A percentile compares a stretch with the other conserved stretches of the same genome.
phyloP scores from a whole-genome alignment of 2,888 invertebrate species.

The Prosapia bicincta region DNA sequence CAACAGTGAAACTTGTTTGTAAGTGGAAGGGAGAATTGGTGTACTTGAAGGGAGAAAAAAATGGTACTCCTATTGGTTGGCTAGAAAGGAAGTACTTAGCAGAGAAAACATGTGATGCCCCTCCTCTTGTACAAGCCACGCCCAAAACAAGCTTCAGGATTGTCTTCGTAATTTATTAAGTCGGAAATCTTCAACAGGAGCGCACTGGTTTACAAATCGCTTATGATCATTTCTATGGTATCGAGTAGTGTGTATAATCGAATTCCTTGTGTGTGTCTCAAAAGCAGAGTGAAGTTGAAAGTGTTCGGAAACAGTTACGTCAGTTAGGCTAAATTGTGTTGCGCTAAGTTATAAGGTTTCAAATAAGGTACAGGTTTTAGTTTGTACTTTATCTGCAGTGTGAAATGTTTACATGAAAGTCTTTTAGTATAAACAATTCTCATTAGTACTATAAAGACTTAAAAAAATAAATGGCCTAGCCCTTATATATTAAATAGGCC shows the following conservation, averaged over 20 bases:
- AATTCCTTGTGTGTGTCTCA: not conserved
- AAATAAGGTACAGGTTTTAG: not conserved
- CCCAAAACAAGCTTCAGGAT: slow-evolving; percentile 4
- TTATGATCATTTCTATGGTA: not conserved
- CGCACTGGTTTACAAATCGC: not conserved
- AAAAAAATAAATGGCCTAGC: too few species aligned
- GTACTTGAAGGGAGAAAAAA: not conserved
- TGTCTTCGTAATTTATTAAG: slow-evolving; percentile 24
- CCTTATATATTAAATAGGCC: not conserved
- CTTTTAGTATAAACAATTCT: not conserved
- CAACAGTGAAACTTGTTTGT: slow-evolving; percentile 24
- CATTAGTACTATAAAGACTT: not conserved
- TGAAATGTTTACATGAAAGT: not conserved
- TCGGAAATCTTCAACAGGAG: slow-evolving; percentile 18
- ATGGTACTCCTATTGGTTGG: slow-evolving; percentile 4
- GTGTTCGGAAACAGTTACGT: not conserved
- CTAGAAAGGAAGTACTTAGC: slow-evolving; percentile 10
- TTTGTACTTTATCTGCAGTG: too few species aligned
- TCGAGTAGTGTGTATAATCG: not conserved
- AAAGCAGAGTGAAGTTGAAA: not conserved
- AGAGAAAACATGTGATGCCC: slow-evolving; percentile 14
- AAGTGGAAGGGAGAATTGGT: not conserved
- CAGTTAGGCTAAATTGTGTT: not conserved
- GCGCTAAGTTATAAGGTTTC: not conserved
- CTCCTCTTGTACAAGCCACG: slow-evolving; percentile 8